Conservation (phyloP, 2,888 invertebrate genomes). For the Drosophila kambysellisi region DNA sequence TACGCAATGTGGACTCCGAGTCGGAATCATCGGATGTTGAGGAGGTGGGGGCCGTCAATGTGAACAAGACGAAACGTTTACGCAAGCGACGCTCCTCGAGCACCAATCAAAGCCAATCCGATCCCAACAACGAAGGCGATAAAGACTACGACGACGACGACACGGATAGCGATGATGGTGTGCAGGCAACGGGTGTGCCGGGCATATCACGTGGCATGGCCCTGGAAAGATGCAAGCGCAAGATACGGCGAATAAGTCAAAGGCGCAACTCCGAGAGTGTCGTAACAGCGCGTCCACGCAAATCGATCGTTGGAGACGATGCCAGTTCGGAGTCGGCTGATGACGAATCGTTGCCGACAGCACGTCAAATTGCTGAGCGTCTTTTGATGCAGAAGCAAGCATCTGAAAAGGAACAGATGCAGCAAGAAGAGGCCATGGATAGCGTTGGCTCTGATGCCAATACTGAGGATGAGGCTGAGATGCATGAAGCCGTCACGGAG, state of each 20-base stretch:
- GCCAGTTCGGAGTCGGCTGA: constrained; percentile 67
- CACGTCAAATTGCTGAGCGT: constrained; percentile 82
- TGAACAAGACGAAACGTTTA: constrained; percentile 78
- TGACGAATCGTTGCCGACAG: constrained; percentile 71
- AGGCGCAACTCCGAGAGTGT: constrained; percentile 49
- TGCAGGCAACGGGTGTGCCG: constrained; percentile 69
- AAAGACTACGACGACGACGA: constrained; percentile 35
- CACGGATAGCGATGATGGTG: constrained; percentile 58
- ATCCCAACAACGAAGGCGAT: constrained; percentile 59
- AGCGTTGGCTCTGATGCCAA: constrained; percentile 52
- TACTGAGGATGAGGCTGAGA: constrained; percentile 43
- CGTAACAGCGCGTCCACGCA: not conserved
- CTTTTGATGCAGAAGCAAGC: constrained; percentile 59
- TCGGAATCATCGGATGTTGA: constrained; percentile 65
- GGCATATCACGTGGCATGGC: constrained; percentile 82
- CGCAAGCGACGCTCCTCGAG: constrained; percentile 82
- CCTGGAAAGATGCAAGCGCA: constrained; percentile 74
- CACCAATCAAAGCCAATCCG: constrained; percentile 72
- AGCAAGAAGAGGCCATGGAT: constrained; percentile 13
- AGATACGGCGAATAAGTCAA: constrained; percentile 53
- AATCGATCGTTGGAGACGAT: constrained; percentile 41
- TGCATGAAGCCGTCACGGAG: constrained; percentile 41
- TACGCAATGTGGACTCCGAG: constrained; percentile 71
- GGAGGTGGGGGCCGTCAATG: constrained; percentile 40
- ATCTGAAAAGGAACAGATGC: not conserved